These are phyloP conservation scores for Chinchilla lanigera DNA, from an alignment of 2,113 vertebrate genomes.

Conservation along the genomic window DNA sequence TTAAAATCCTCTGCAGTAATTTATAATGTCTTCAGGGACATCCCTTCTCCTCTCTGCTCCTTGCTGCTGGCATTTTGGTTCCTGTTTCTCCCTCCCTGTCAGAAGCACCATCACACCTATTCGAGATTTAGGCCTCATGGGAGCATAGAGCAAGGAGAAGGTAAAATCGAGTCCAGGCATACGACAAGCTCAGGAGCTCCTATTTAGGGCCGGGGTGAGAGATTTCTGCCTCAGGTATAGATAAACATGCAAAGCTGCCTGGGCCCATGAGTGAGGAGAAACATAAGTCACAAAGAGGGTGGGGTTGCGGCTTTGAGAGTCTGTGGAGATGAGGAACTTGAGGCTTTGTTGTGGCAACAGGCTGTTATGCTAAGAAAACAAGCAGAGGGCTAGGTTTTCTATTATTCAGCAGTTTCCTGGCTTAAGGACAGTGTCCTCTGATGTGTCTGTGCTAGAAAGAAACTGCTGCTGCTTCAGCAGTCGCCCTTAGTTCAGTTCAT, in stretches of 20 bases:
- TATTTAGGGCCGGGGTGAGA: not conserved
- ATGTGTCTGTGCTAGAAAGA: not conserved
- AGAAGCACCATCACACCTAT: not conserved
- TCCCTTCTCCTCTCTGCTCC: not conserved
- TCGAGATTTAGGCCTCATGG: not conserved
- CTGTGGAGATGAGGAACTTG: not conserved
- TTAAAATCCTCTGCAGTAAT: not conserved
- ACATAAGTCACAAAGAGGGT: not conserved
- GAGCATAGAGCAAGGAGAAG: not conserved
- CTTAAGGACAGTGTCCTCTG: not conserved
- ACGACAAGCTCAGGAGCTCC: not conserved
- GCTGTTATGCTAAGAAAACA: not conserved
- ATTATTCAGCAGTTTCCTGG: not conserved
- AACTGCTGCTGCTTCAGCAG: not conserved
- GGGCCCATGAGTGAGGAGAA: not conserved
- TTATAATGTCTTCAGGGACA: not conserved
- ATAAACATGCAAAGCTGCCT: not conserved
- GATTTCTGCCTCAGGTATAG: fast-evolving
- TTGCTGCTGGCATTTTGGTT: not conserved
- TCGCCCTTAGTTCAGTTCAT: not conserved
- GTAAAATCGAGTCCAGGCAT: not conserved
- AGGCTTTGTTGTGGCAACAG: not conserved
- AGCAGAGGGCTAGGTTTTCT: not conserved
- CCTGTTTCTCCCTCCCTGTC: not conserved
- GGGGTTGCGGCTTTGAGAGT: not conserved